These are phyloP conservation scores for Phycodurus eques DNA, from an alignment of 2,113 vertebrate species.

Conservation along the genomic window DNA sequence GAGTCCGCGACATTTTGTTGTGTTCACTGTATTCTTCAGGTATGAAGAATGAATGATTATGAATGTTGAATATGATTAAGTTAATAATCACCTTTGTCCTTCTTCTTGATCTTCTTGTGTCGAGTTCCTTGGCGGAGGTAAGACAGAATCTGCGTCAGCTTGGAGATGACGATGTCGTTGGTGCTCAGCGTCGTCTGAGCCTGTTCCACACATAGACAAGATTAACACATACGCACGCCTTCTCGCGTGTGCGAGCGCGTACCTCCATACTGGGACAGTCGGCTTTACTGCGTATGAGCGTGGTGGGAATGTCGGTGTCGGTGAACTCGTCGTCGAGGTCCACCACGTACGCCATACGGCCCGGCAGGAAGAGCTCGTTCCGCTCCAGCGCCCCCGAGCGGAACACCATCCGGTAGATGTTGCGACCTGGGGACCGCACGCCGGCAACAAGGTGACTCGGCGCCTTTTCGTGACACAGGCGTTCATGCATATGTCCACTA, in stretches of 20 bases:
- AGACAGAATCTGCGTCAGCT: constrained; percentile 96
- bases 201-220: constrained; percentile 62
- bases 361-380: constrained; percentile 94
- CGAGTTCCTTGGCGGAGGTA: constrained; percentile 95
- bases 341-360: constrained; percentile 96
- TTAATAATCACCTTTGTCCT: constrained; percentile 77
- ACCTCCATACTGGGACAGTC: constrained; percentile 99
- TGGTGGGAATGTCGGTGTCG: constrained; percentile 95
- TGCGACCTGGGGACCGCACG: constrained; percentile 66
- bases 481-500: too few relatives aligned
- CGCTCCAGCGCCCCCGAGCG: constrained; percentile 83
- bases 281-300: constrained; percentile 95
- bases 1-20: too few relatives aligned
- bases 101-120: constrained; percentile 98
- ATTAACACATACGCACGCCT: too few relatives aligned
- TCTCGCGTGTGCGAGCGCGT: background rate
- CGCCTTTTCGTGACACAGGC: too few relatives aligned
- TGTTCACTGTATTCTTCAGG: too few relatives aligned
- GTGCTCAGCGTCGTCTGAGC: constrained; percentile 97
- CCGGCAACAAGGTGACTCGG: too few relatives aligned
- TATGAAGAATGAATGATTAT: too few relatives aligned
- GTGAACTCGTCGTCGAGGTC: constrained; percentile 97
- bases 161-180: constrained; percentile 98
- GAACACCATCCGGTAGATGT: constrained; percentile 92
- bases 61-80: background rate